phyloP scores from a whole-genome alignment of 2,113 vertebrate species.

The Chaenocephalus aceratus region DNA sequence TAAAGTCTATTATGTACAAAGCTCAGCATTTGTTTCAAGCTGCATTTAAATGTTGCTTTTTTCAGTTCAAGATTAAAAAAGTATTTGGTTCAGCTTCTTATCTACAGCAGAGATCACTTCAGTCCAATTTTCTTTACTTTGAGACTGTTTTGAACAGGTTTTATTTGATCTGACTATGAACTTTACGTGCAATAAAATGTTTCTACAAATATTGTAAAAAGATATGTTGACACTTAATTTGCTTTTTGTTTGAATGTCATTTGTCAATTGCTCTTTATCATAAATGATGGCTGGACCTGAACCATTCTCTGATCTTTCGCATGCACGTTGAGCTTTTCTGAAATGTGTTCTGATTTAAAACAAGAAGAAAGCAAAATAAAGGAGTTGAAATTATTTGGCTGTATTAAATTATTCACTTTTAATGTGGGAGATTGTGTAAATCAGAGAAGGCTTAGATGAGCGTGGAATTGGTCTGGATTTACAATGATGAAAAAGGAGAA shows the following conservation, averaged over 20 bases:
- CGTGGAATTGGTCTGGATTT: not conserved
- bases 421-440: not conserved
- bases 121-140: not conserved
- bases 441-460: not conserved
- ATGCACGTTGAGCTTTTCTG: too few species aligned
- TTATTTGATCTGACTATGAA: not conserved
- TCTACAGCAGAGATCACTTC: not conserved
- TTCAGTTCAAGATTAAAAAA: not conserved
- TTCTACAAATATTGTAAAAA: too few species aligned
- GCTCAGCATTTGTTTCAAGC: not conserved
- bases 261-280: not conserved
- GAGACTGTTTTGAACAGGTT: not conserved
- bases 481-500: not conserved
- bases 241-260: not conserved
- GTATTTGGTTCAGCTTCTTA: not conserved
- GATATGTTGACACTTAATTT: too few species aligned
- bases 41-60: not conserved
- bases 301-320: too few species aligned
- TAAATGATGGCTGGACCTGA: too few species aligned
- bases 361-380: not conserved
- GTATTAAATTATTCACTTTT: not conserved
- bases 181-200: too few species aligned
- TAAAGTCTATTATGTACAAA: not conserved
- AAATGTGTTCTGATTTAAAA: too few species aligned
- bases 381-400: not conserved